Evolutionary conservation across 1,140 invertebrate genomes (phyloP).

Genomic region (Macrotrachela quadricornifera): DNA sequence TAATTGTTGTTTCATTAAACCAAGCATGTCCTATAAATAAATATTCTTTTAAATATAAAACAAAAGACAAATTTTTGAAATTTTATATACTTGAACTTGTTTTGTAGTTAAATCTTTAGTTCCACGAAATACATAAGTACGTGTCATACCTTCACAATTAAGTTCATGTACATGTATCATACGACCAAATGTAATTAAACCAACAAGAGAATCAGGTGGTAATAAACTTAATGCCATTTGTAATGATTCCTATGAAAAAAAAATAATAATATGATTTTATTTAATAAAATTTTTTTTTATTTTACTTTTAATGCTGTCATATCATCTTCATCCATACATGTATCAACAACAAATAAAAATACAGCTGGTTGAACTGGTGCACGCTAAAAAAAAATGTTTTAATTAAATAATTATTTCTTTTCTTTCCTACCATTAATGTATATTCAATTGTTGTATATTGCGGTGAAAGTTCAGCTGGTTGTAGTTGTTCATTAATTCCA

Average conservation of each 20-base stretch:
- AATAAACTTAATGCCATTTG: constrained; percentile 60
- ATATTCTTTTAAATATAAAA: too few species aligned
- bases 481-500: constrained; percentile 85
- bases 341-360: constrained; percentile 85
- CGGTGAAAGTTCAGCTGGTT: constrained; percentile 87
- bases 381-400: too few species aligned
- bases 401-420: too few species aligned
- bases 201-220: constrained; percentile 79
- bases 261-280: too few species aligned
- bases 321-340: constrained; percentile 79
- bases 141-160: constrained; percentile 35
- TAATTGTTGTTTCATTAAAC: constrained; percentile 41
- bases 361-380: constrained; percentile 55
- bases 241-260: not conserved
- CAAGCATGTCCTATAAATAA: constrained; percentile 46
- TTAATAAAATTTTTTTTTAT: too few species aligned
- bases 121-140: constrained; percentile 91
- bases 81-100: constrained; percentile 51
- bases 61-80: too few species aligned
- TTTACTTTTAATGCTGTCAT: constrained; percentile 57
- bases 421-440: constrained; percentile 51
- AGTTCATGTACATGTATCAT: constrained; percentile 69
- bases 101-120: constrained; percentile 88
- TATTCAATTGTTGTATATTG: constrained; percentile 96
- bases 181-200: constrained; percentile 88